Conservation (phyloP, 2,113 vertebrate genomes). For the Myiagra hebetior region DNA sequence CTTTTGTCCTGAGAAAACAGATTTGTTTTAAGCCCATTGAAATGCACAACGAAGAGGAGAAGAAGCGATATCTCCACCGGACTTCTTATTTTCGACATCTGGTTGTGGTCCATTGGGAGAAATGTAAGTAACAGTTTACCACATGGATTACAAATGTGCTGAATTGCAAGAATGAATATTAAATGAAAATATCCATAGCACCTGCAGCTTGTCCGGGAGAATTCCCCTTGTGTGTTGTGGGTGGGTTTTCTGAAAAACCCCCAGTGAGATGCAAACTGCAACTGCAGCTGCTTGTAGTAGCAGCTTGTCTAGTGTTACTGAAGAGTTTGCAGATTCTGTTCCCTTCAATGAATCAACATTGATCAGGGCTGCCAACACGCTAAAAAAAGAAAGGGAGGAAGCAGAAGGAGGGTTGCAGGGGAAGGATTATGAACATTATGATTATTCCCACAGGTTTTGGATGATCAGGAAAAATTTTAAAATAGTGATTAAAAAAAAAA, state of each 20-base stretch:
- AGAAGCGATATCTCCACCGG: conserved; percentile 48
- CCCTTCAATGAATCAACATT: conserved; percentile 64
- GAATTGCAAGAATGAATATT: conserved; percentile 85
- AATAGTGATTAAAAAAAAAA: not conserved
- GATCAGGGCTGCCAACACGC: conserved; percentile 47
- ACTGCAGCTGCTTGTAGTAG: conserved; percentile 79
- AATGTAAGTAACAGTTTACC: conserved; percentile 81
- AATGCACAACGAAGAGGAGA: conserved; percentile 64
- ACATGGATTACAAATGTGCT: conserved; percentile 86
- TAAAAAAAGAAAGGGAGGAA: not conserved
- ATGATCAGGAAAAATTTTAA: conserved; percentile 47
- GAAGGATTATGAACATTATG: conserved; percentile 37
- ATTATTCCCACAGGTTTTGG: conserved; percentile 54
- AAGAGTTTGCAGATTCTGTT: conserved; percentile 66
- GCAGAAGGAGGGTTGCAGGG: not conserved
- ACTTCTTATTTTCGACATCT: conserved; percentile 70
- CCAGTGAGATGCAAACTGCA: conserved; percentile 69
- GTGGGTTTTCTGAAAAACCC: conserved; percentile 72
- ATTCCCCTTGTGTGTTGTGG: conserved; percentile 77
- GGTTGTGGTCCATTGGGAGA: conserved; percentile 69
- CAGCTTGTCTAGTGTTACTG: conserved; percentile 61
- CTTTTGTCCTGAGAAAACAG: conserved; percentile 60
- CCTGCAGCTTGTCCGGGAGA: conserved; percentile 80
- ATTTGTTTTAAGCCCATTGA: conserved; percentile 72
- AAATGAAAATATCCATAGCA: conserved; percentile 84